Percentiles rank a stretch among this genome's conserved stretches.
phyloP scores from a whole-genome alignment of 2,797 vertebrate genomes.

The Halcyon smyrnensis region DNA sequence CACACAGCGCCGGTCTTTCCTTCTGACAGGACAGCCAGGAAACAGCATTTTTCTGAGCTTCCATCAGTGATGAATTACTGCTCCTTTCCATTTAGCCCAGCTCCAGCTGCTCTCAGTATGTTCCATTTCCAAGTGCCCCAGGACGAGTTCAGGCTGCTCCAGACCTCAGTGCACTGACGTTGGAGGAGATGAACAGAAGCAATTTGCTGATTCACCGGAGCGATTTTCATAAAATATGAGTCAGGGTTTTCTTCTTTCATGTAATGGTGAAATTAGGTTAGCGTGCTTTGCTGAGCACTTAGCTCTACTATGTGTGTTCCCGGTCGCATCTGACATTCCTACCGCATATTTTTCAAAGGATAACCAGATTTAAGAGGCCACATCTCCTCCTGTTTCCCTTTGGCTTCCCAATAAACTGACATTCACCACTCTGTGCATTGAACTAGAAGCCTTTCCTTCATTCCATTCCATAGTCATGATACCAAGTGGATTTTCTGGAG shows the following conservation, averaged over 20 bases:
- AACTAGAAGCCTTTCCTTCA: not conserved
- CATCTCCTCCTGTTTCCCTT: not conserved
- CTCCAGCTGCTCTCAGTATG: conserved; percentile 15
- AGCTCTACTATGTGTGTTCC: conserved; percentile 32
- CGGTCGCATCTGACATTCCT: conserved; percentile 36
- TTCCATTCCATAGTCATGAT: not conserved
- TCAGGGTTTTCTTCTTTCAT: conserved; percentile 64
- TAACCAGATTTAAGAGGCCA: conserved; percentile 25
- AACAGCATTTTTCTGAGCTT: conserved; percentile 17
- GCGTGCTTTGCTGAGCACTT: conserved; percentile 46
- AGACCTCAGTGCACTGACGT: conserved; percentile 49
- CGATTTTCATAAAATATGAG: conserved; percentile 65
- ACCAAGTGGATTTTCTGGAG: not conserved
- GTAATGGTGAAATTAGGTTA: conserved; percentile 61
- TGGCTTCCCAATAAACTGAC: not conserved
- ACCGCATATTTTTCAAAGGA: conserved; percentile 5
- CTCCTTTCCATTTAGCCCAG: conserved; percentile 20
- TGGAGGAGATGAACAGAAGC: conserved; percentile 51
- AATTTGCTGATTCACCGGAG: conserved; percentile 68
- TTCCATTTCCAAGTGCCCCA: not conserved
- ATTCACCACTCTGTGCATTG: not conserved
- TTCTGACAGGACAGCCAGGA: conserved; percentile 13
- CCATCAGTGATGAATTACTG: not conserved
- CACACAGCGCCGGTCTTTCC: not conserved
- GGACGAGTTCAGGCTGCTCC: conserved; percentile 58